Conservation (phyloP, 2,797 vertebrate species). For the Aplochiton taeniatus region DNA sequence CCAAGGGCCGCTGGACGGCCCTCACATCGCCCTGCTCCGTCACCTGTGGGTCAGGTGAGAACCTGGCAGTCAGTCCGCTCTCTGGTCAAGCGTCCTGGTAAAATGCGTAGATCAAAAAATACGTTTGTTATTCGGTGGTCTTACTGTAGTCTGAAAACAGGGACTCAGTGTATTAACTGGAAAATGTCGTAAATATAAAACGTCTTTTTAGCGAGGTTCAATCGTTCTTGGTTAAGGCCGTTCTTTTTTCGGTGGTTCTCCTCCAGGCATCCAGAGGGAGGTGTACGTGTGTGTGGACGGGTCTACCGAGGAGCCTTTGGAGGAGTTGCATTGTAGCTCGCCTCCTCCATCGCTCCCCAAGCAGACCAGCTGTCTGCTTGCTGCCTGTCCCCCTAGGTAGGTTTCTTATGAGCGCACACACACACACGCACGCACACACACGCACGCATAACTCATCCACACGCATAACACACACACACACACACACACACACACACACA, state of each 20-base stretch:
- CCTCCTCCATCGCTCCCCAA: slow-evolving; percentile 46
- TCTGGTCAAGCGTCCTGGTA: no score
- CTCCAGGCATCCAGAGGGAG: slow-evolving; percentile 76
- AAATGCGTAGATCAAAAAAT: no score
- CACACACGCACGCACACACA: slow-evolving; percentile 1
- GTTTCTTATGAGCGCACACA: slow-evolving; percentile 5
- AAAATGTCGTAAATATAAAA: no score
- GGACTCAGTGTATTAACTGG: no score
- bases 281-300: slow-evolving; percentile 77
- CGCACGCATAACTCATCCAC: not conserved
- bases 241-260: not conserved
- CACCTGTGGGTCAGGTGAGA: slow-evolving; percentile 89
- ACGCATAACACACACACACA: not conserved
- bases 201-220: no score
- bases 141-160: no score
- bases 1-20: slow-evolving; percentile 72
- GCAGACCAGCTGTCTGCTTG: slow-evolving; percentile 70
- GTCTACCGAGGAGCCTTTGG: slow-evolving; percentile 55
- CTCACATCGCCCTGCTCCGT: slow-evolving; percentile 80
- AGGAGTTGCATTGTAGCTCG: slow-evolving; percentile 72
- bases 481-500: not conserved
- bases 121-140: no score
- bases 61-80: not conserved
- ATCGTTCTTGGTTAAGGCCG: not conserved
- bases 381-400: slow-evolving; percentile 83